Base-by-base conservation (phyloP, 2,888 invertebrate species). In the Heliconius ethilla region DNA sequence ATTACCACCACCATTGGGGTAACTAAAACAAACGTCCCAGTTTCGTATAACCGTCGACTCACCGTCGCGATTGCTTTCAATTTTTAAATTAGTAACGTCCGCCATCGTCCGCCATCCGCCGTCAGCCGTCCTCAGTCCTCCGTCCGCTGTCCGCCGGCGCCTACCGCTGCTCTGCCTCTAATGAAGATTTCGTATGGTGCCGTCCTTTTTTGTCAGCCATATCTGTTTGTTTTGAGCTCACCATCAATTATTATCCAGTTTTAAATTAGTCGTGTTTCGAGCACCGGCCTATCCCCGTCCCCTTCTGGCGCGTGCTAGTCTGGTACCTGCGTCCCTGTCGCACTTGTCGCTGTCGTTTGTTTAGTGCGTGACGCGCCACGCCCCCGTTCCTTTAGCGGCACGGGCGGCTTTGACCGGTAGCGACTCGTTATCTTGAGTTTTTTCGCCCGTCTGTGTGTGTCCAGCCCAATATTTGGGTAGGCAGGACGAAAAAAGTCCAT, bases 281-380 rank as follows among this genome's bases (percentile, higher is more conserved):
- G 87, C 92, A 90, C 89, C 90, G 89, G 91, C 86, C 89, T 87
- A 81, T 85, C 84, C 84, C 85, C 83, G 87, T 91, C 90, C 86
- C 87, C 82, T 13, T 83, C 82, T 79, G 76, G 10, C 83, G 79
- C 79, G 84, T 78, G 80, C 78, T 80, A 62, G 82, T 62, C 67
- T 77, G 40, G 80, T 88, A 81, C 82, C 80, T 81, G 84, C 83
- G 85, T 92, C 89, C 87, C 87, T 87, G 85, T 92, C 88, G 83
- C 85, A 86, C 87, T 86, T 89, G 89, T 89, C 89, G 86, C 86
- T 83, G 81, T 81, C 90, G 93, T 94, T 93, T 94, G 94, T 94
- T 94, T 94, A 89, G 92, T 90, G 93, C 93, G 93, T 93, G 93
- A 94, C 92, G 92, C 86, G 93, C 91, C 92, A 87, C 94, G 94